Percentiles rank a stretch among this genome's conserved stretches.
Evolutionary conservation across 1,140 invertebrate genomes (phyloP).

Genomic region (Grapholita molesta): DNA sequence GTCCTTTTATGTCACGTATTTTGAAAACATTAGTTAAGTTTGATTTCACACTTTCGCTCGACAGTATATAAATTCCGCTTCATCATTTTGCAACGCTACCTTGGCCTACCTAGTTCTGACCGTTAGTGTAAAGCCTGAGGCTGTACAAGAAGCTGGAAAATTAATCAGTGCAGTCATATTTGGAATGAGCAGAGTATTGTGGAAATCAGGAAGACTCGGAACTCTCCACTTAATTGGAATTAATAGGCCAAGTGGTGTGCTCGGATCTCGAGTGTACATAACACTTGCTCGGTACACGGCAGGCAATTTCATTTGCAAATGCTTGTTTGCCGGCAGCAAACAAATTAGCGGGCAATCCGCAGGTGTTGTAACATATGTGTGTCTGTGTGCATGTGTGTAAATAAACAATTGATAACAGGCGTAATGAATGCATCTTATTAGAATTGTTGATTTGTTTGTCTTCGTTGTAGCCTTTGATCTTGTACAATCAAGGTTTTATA

Average conservation of each 20-base stretch:
- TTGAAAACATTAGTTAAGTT: too few species aligned
- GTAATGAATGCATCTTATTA: not conserved
- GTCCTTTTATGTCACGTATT: too few species aligned
- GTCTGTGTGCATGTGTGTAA: not conserved
- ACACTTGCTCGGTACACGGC: not conserved
- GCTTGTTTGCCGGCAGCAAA: not conserved
- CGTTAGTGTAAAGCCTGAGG: too few species aligned
- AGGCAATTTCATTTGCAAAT: slow-evolving; percentile 4
- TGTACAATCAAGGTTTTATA: too few species aligned
- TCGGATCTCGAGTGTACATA: not conserved
- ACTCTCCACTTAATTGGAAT: not conserved
- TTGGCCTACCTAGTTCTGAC: too few species aligned
- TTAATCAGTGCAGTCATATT: too few species aligned
- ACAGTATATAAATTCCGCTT: too few species aligned
- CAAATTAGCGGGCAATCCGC: slow-evolving; percentile 9
- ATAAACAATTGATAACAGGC: not conserved
- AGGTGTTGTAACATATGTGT: slow-evolving; percentile 2
- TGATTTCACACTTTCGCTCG: too few species aligned
- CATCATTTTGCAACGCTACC: too few species aligned
- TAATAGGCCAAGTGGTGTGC: not conserved
- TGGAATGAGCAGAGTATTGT: too few species aligned
- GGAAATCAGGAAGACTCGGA: not conserved
- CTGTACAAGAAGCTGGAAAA: too few species aligned
- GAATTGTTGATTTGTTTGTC: not conserved
- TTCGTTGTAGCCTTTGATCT: not conserved